A percentile compares a stretch with the other conserved stretches of the same genome.
These are phyloP conservation scores for Menidia beryllina DNA, from an alignment of 2,113 vertebrate genomes.

Conservation along the genomic window DNA sequence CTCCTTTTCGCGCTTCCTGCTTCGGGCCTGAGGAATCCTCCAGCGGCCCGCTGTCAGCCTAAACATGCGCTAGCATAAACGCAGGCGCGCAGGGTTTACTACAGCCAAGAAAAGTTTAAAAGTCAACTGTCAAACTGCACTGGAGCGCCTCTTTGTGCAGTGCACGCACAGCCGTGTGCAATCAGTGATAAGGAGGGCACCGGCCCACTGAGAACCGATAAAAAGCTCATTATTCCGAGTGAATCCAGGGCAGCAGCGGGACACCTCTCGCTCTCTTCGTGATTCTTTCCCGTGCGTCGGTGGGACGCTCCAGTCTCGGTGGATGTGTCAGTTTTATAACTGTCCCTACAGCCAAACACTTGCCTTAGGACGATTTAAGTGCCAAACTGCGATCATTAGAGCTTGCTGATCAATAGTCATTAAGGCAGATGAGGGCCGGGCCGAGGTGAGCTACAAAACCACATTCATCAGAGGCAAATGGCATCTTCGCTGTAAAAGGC, in stretches of 20 bases:
- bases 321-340: constrained; percentile 14
- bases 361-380: constrained; percentile 31
- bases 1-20: constrained; percentile 55
- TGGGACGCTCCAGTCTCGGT: background rate
- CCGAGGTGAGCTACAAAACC: constrained; percentile 30
- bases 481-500: constrained; percentile 1
- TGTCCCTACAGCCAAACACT: background rate
- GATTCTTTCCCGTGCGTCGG: background rate
- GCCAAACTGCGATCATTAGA: constrained; percentile 49
- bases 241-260: constrained; percentile 28
- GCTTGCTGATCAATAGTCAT: constrained; percentile 67
- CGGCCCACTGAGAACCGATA: constrained; percentile 29
- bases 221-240: constrained; percentile 42
- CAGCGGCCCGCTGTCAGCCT: background rate
- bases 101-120: constrained; percentile 14
- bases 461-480: constrained; percentile 34
- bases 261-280: constrained; percentile 14
- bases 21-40: constrained; percentile 1
- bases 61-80: constrained; percentile 45
- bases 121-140: background rate
- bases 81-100: constrained; percentile 44
- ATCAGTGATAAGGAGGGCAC: constrained; percentile 47
- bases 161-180: constrained; percentile 1
- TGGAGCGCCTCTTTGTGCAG: background rate
- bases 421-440: constrained; percentile 41